Evolutionary conservation across 2,888 invertebrate species (phyloP).

Genomic region (Tipula confusa): DNA sequence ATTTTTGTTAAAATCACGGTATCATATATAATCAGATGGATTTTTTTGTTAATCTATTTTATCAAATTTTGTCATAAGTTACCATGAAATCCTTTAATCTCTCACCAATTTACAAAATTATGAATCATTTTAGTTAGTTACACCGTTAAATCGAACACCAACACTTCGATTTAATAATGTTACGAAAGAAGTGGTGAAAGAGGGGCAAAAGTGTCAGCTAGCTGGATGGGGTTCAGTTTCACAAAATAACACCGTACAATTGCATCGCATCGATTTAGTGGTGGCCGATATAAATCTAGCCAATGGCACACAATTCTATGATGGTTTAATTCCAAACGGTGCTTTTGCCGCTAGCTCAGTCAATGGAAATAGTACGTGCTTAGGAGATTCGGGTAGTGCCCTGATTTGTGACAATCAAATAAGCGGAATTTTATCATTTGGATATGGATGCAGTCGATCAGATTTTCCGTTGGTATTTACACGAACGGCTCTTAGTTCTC

Average conservation of each 20-base stretch:
- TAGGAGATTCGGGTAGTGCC: neutral
- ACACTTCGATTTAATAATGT: neutral
- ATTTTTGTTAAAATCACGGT: neutral
- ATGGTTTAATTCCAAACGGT: neutral
- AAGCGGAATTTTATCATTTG: neutral
- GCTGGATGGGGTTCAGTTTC: slow-evolving; percentile 13
- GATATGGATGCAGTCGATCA: neutral
- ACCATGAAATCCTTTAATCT: neutral
- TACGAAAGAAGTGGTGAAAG: neutral
- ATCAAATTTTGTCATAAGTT: neutral
- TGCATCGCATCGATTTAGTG: neutral
- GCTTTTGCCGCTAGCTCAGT: neutral
- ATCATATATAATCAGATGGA: no score
- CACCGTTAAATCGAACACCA: neutral
- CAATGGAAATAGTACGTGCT: neutral
- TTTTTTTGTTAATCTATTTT: neutral
- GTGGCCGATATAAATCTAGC: neutral
- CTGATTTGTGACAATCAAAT: neutral
- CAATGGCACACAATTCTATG: neutral
- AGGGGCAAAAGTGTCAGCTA: neutral
- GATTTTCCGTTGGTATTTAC: neutral
- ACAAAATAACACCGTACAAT: neutral
- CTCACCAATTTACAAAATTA: no score
- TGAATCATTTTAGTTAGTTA: neutral
- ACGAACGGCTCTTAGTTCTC: neutral